A percentile compares a stretch with the other conserved stretches of the same genome.
Conservation (phyloP, 1,140 invertebrate species). For the Acromyrmex charruanus region DNA sequence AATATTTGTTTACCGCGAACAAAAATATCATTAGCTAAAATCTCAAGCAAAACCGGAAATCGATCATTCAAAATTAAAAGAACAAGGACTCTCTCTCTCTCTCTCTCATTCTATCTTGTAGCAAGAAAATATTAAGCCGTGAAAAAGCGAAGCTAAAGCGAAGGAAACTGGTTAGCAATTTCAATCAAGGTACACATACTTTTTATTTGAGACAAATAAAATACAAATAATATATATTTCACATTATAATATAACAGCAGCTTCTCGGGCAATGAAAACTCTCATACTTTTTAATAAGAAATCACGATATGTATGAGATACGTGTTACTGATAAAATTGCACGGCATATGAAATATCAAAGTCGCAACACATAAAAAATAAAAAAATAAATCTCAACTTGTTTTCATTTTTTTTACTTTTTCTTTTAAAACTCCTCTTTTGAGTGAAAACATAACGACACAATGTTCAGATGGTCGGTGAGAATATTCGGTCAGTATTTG, state of each 20-base stretch:
- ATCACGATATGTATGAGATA: background rate
- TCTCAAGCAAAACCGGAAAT: background rate
- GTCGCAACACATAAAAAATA: background rate
- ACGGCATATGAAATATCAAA: background rate
- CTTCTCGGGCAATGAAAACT: background rate
- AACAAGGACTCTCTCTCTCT: background rate
- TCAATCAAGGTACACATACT: background rate
- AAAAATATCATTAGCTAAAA: conserved; percentile 22
- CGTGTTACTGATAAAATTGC: background rate
- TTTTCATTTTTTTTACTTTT: background rate
- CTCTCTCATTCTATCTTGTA: background rate
- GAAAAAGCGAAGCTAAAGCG: background rate
- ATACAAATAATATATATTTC: background rate
- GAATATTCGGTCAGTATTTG: background rate
- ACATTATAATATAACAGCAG: background rate
- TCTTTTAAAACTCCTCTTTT: background rate
- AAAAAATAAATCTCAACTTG: background rate
- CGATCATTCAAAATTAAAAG: background rate
- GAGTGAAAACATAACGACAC: background rate
- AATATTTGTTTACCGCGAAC: background rate
- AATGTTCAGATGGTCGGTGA: background rate
- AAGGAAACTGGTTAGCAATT: background rate
- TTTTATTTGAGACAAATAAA: background rate
- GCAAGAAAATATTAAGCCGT: background rate
- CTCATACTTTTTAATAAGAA: background rate